Base-by-base conservation (phyloP, 2,797 vertebrate species). In the Synaphobranchus kaupii region DNA sequence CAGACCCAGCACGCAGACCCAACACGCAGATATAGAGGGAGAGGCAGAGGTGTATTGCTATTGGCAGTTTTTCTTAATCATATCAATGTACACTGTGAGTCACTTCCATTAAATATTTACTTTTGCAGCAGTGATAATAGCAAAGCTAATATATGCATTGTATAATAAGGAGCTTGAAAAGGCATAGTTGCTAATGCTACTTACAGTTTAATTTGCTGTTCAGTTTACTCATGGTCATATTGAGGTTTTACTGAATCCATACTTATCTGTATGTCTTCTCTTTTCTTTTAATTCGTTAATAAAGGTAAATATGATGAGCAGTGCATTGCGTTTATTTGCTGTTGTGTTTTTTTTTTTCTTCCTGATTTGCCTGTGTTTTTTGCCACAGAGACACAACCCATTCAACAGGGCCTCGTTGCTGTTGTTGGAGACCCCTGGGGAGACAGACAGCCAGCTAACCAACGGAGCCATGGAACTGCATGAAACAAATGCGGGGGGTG, bases 371-470 rank as follows among this genome's bases (percentile, higher is more conserved):
- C 73, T 12, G 17, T 47, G 83, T 78, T 87, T 50, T 86, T 91
- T 92, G 7, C 58, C 96, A 95, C 91, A 86, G n/a, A 96, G 96
- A 80, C 94, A 93, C 89, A 97, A 96, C 84, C 96, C 96, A 50
- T 96, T 97, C 87, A 95, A 96, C 90, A 92, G 88, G 0, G 85
- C 92, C 8, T 94, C 94, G 58, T 87, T 92, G 90, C 88, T 93
- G 60, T 83, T 92, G 60, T 81, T 91, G 25, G 94, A 96, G 73
- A 83, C 88, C 66, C 71, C 92, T 89, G 94, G 94, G 83, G 90
- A 89, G 81, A 87, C 90, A 63, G 89, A 89, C 4, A 89, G 91
- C 52, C 9, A 13, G 31, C 80, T 87, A 52, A n/a, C 81, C 52
- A 73, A 73, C 84, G 90, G 2, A 66, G 86, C 91, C 25, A 88